Percentiles rank a stretch among this genome's conserved stretches.
These are phyloP conservation scores for Tyria jacobaeae DNA, from an alignment of 2,888 invertebrate genomes.

Conservation along the genomic window DNA sequence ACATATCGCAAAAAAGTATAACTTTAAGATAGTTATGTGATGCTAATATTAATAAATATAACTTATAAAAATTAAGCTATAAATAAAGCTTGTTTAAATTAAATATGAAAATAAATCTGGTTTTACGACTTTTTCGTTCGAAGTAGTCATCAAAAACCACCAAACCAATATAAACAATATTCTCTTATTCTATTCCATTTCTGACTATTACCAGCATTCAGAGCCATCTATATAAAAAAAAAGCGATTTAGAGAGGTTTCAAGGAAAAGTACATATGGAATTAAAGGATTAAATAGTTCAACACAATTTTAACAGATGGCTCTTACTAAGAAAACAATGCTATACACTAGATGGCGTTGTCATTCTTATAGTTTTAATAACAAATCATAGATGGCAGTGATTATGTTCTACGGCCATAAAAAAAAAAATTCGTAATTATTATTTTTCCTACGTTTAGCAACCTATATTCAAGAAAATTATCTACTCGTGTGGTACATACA, in stretches of 20 bases:
- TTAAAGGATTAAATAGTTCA: conserved; percentile 8
- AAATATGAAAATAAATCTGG: neutral
- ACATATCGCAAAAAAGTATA: no score
- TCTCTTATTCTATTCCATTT: neutral
- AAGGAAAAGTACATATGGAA: neutral
- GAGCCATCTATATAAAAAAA: conserved; percentile 27
- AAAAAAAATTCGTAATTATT: no score
- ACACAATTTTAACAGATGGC: conserved; percentile 53
- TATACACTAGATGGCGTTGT: conserved; percentile 57
- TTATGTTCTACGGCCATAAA: no score
- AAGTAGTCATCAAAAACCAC: neutral
- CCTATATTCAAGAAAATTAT: no score
- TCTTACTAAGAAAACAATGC: conserved; percentile 21
- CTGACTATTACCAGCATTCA: neutral
- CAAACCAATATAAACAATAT: neutral
- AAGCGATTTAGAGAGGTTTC: conserved; percentile 13
- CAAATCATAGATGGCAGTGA: conserved; percentile 24
- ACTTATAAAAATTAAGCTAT: no score
- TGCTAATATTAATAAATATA: no score
- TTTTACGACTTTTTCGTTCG: neutral
- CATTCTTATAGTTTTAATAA: neutral
- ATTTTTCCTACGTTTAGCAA: no score
- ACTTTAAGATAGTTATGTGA: neutral
- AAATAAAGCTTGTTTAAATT: no score
- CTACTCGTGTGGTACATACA: no score